Base-by-base conservation (phyloP, 1,140 invertebrate genomes). In the Habropoda laboriosa region DNA sequence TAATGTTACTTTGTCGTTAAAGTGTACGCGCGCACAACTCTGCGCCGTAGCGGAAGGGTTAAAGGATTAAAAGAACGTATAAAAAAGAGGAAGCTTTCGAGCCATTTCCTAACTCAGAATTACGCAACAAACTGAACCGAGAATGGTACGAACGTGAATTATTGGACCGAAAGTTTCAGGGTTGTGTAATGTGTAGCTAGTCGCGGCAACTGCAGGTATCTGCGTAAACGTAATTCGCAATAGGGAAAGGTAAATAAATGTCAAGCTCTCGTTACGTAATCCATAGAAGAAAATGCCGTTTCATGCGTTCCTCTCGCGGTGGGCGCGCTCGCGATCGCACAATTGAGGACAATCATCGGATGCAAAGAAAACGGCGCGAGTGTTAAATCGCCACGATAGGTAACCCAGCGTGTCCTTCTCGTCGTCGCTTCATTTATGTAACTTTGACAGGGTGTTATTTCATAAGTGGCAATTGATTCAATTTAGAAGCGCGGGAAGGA, bases 401-500 rank as follows among this genome's bases (percentile, higher is more conserved):
- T 24, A 21, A 66, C 21, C 32, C 47, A 47, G 2, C 13, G 64
- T 18, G 12, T 2, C 7, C 38, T 42, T 1, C 24, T 8, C 0
- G 2, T 38, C 67, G 38, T n/a, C 12, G 49, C 16, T 49, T 51
- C 71, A 66, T 80, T 85, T 85, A 83, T 83, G 78, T 80, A 85
- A 85, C 77, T 71, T 73, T 42, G 45, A 47, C 55, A 57, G 47
- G 24, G 47, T 47, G 38, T 79, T 85, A 85, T 72, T 70, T 83
- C 66, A 40, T 72, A 76, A 85, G 67, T 76, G 81, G 77, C 83
- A 85, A 85, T 83, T 85, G 83, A 68, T 80, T 84, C 82, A 83
- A 85, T 85, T 85, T 80, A 51, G 66, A 75, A 67, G 51, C 60
- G 72, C 73, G 53, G 66, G 53, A 40, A 66, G 70, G 32, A 51